Evolutionary conservation across 1,140 invertebrate species (phyloP), one percentile per base, ranked within the genome.

Genomic region (Papilio helenus): DNA sequence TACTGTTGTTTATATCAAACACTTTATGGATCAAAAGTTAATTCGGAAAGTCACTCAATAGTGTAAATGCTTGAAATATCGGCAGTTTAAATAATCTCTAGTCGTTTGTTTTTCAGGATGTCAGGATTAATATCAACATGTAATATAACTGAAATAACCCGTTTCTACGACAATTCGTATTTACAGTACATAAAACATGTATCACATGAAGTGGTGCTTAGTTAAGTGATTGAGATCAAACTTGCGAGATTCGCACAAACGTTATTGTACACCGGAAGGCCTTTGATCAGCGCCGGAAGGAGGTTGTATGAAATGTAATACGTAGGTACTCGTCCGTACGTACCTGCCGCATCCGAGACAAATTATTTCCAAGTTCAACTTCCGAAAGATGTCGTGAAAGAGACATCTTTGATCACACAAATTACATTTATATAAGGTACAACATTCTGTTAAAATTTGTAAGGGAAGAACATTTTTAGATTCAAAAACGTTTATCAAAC

Each of bases 251-350:
- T 76, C 49, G 74, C 58, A 58, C 73, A 58, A 76, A 58, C 29
- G 74, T 76, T 76, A 76, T 76, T 76, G 51, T 76, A 58, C 49
- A 58, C 74, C 74, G 74, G 23, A 58, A 58, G 7, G 14, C 18
- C 73, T 76, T 76, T 76, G 74, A 76, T 76, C 74, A 58, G 20
- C 26, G 14, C 12, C 74, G 74, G 74, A 76, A 76, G 51, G 74
- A 58, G 49, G 74, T 29, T 58, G 34, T 58, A 34, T 76, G 49
- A 55, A 76, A 58, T 76, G 73, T 76, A 76, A 76, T 76, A 76
- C 74, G 51, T 20, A 55, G 7, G 46, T 49, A 49, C 46, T 49
- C 46, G 46, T 49, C n/a, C 7, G 44, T 46, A 12, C 46, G 46
- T 58, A 76, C 74, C 46, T 34, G 51, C 29, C 49, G 74, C 49